A percentile compares a stretch with the other conserved stretches of the same genome.
Conservation (phyloP, 2,888 invertebrate genomes). For the Lissocephala sabroskyi region DNA sequence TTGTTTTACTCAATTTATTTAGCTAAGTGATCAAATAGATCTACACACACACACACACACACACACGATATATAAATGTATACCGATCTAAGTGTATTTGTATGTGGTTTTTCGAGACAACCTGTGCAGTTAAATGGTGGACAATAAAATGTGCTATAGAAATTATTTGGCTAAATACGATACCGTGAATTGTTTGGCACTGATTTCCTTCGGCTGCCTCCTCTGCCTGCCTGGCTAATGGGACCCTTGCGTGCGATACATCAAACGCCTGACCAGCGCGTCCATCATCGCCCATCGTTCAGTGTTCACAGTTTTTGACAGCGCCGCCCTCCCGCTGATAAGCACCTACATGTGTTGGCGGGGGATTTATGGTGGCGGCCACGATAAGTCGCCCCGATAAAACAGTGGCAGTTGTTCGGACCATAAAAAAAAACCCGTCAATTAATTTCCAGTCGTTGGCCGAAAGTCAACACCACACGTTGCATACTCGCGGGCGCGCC, state of each 20-base stretch:
- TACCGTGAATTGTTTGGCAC: no score
- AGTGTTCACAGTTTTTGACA: no score
- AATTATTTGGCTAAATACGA: not conserved
- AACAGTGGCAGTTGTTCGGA: not conserved
- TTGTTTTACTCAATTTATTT: conserved; percentile 19
- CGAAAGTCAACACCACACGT: conserved; percentile 6
- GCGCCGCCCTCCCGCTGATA: no score
- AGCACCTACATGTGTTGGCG: no score
- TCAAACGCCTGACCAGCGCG: no score
- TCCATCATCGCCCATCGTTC: no score
- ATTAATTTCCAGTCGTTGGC: conserved; percentile 18
- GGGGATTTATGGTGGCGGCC: no score
- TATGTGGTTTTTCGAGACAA: conserved; percentile 43
- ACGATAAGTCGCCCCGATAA: not conserved
- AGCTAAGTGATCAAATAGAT: conserved; percentile 16
- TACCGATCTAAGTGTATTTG: not conserved
- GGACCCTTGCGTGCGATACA: no score
- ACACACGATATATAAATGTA: conserved; percentile 15
- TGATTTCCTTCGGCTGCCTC: no score
- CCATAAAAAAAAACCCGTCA: not conserved
- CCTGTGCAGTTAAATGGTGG: conserved; percentile 37
- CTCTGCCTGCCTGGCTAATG: no score
- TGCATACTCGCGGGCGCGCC: conserved; percentile 40
- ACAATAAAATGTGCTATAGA: conserved; percentile 46
- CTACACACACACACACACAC: conserved; percentile 14